Conservation (phyloP, 2,797 vertebrate species). For the Acanthis flammea region DNA sequence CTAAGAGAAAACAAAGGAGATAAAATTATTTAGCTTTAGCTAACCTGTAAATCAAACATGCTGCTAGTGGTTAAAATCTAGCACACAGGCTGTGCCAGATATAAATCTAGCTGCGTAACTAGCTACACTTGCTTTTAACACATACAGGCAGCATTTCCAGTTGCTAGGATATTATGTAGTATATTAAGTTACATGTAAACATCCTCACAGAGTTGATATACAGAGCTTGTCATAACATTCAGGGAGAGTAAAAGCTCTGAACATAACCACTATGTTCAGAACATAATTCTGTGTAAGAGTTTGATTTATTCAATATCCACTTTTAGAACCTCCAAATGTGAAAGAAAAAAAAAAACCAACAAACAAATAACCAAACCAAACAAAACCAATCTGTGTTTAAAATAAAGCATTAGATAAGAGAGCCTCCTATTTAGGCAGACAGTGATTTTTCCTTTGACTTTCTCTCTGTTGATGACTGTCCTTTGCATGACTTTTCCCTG, state of each 20-base stretch:
- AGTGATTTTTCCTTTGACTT: not conserved
- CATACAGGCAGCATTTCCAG: conserved; percentile 29
- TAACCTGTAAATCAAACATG: not conserved
- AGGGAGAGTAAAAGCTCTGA: conserved; percentile 28
- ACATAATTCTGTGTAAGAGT: not conserved
- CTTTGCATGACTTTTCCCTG: not conserved
- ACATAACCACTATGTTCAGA: not conserved
- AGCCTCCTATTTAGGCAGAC: not conserved
- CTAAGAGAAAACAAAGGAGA: not conserved
- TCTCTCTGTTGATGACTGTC: not conserved
- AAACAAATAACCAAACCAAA: not conserved
- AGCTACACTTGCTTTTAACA: conserved; percentile 55
- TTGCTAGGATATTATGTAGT: conserved; percentile 56
- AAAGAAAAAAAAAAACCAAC: not conserved
- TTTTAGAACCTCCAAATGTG: not conserved
- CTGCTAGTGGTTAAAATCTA: not conserved
- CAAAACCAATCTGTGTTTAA: not conserved
- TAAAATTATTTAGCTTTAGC: not conserved
- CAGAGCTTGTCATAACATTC: not conserved
- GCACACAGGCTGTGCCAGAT: conserved; percentile 1
- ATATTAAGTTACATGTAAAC: conserved; percentile 62
- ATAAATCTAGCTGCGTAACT: conserved; percentile 51
- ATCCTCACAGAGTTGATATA: conserved; percentile 26
- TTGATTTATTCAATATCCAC: not conserved
- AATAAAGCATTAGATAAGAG: not conserved